Evolutionary conservation across 2,113 vertebrate genomes (phyloP), one percentile per base, ranked within the genome.

Genomic region (Bostrychus sinensis): DNA sequence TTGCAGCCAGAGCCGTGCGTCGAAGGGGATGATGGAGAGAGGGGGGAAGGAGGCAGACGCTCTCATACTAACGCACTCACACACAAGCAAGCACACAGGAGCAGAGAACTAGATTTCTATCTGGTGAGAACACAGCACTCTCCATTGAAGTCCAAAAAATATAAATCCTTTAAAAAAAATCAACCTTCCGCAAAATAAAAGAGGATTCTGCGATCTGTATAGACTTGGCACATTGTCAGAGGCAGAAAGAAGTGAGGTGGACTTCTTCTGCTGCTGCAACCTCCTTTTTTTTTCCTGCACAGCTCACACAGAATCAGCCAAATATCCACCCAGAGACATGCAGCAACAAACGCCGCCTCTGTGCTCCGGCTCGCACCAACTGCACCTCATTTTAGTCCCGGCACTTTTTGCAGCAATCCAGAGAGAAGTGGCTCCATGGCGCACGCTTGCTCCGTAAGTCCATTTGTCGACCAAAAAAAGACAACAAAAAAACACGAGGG

Each of bases 141-240:
- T 89, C 84, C 83, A 86, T 69, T 79, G 77, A 89, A 85, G 86
- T 85, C 86, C 77, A 39, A 19, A 46, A 66, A 10, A 51, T 5
- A 20, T 7, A 56, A 75, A 70, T 58, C 43, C 58, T 11, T 20
- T 7, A 14, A 4, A 37, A 28, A n/a, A 62, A 65, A 38, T 13
- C 17, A 50, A 39, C 14, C 25, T 55, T 70, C 41, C 56, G 64
- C 60, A 50, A 30, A 68, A 56, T 12, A 46, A 66, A 84, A 78
- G 57, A 37, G 39, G 67, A 63, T 77, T 74, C 66, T 70, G 73
- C 59, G 62, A 19, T 72, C 46, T 69, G 66, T 63, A 69, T 78
- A 42, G 73, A 83, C 48, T 66, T 75, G 85, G 78, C 76, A 59
- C 82, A 80, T 85, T 78, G 51, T 85, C 81, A 80, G 71, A 75